Base-by-base conservation (phyloP, 2,113 vertebrate genomes). In the Podarcis raffonei region DNA sequence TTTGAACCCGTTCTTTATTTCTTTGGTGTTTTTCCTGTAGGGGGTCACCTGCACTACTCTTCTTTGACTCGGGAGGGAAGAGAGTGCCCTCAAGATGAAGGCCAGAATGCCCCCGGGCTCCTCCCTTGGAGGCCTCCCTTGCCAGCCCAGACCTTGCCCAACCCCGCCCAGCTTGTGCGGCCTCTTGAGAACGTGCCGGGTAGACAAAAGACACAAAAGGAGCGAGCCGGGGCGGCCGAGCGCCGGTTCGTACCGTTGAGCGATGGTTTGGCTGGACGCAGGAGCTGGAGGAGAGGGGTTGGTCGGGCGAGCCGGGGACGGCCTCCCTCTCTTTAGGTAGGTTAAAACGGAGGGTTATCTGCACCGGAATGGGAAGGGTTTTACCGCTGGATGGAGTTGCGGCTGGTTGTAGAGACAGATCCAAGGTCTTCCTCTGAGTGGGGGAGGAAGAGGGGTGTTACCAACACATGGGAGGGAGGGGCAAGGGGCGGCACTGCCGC, bases 361-460 rank as follows among this genome's bases (percentile, higher is more conserved):
- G 97, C 98, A 98, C 98, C 98, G 98, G 98, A 89, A 98, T 98
- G 92, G 98, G 98, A 94, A 98, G 97, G 79, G 98, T 98, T 98
- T 99, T 99, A 97, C 98, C 98, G 97, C 98, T 98, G 97, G 98
- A 98, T 89, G 98, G 98, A 94, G 98, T 95, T 95, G 98, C 97
- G 96, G 97, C 95, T 94, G 98, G 93, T 95, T 97, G 98, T 95
- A 97, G 95, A 96, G 96, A 98, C 96, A 98, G 97, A 96, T 98
- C 98, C 96, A 98, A 96, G 97, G 96, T 98, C 97, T 98, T 98
- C 97, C 98, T 98, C 98, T 98, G 97, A 96, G 97, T 96, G 92
- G 94, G 59, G 96, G 97, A 97, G 94, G 97, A 94, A 97, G 96
- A 97, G 95, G 96, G 89, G 91, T 94, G 90, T 96, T 96, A 96